Conservation (phyloP, 2,888 invertebrate species). For the Brachylomia viminalis region DNA sequence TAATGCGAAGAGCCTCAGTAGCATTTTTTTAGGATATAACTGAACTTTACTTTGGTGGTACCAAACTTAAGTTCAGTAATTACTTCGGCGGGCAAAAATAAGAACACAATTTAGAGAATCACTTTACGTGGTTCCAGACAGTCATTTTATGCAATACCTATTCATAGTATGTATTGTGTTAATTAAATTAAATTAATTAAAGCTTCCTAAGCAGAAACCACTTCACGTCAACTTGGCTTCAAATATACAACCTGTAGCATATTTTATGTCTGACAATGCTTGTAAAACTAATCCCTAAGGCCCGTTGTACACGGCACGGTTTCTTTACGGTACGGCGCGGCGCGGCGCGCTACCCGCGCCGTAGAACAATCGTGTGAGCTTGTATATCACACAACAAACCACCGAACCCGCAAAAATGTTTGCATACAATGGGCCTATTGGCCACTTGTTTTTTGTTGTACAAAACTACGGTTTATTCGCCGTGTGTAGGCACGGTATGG, state of each 20-base stretch:
- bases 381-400: background rate
- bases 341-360: background rate
- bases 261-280: constrained; percentile 77
- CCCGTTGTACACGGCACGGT: background rate
- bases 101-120: constrained; percentile 15
- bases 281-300: constrained; percentile 66
- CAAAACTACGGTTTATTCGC: background rate
- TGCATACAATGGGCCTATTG: too few relatives aligned
- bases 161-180: background rate
- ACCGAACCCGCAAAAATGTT: too few relatives aligned
- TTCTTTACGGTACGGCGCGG: background rate
- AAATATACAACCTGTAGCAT: constrained; percentile 50
- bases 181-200: constrained; percentile 12
- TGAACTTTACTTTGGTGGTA: too few relatives aligned
- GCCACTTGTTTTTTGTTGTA: background rate
- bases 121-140: background rate
- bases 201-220: constrained; percentile 22
- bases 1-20: too few relatives aligned
- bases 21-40: too few relatives aligned
- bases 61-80: too few relatives aligned
- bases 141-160: background rate
- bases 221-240: constrained; percentile 7
- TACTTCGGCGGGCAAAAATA: too few relatives aligned
- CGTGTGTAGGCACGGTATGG: background rate
- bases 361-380: background rate